These are phyloP conservation scores for Yponomeuta plumbellus DNA, from an alignment of 2,888 invertebrate species.

Conservation along the genomic window DNA sequence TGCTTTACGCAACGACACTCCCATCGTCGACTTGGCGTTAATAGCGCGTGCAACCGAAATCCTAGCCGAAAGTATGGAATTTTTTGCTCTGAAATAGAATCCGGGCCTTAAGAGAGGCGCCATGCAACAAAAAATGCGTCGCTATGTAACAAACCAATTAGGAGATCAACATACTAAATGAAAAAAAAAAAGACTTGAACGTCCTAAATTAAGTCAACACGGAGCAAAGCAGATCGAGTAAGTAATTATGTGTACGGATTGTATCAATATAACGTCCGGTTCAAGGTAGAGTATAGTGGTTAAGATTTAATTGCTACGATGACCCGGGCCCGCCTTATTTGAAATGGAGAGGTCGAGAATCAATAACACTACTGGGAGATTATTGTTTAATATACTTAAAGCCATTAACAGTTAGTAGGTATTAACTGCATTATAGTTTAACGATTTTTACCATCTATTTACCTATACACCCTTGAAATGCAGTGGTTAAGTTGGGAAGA, in stretches of 20 bases:
- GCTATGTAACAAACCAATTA: slow-evolving; percentile 51
- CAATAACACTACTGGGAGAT: slow-evolving; percentile 44
- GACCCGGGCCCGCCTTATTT: slow-evolving; percentile 53
- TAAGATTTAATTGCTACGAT: slow-evolving; percentile 65
- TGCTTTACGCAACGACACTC: slow-evolving; percentile 71
- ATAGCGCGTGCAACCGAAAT: slow-evolving; percentile 73
- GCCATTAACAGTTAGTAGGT: neutral
- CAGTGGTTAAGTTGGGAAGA: no score
- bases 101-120: slow-evolving; percentile 49
- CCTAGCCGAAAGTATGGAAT: slow-evolving; percentile 58
- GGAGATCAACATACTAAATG: slow-evolving; percentile 22
- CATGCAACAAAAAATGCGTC: slow-evolving; percentile 44
- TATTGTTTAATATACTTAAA: neutral
- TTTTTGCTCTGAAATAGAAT: slow-evolving; percentile 62
- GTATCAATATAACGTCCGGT: slow-evolving; percentile 51
- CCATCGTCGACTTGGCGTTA: slow-evolving; percentile 67
- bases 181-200: neutral
- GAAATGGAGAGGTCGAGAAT: slow-evolving; percentile 57
- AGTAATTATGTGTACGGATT: slow-evolving; percentile 36
- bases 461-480: no score
- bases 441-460: neutral
- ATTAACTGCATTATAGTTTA: neutral
- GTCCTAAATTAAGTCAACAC: neutral
- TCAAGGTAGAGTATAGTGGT: slow-evolving; percentile 40
- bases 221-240: slow-evolving; percentile 19